phyloP scores from a whole-genome alignment of 2,113 vertebrate genomes.

The Mormyrus iriodes region DNA sequence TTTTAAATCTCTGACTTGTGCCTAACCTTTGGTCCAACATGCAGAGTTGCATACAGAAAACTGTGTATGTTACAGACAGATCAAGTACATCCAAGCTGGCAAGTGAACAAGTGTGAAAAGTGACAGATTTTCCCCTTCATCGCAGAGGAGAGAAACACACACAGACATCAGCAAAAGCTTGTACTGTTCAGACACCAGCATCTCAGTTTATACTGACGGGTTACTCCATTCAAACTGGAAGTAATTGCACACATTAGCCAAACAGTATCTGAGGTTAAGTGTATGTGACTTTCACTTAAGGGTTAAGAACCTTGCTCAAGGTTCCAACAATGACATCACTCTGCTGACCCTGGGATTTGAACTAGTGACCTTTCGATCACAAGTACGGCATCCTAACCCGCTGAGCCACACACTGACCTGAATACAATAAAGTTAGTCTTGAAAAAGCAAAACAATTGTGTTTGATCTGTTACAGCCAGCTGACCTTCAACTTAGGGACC shows the following conservation, averaged over 20 bases:
- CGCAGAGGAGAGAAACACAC: background rate
- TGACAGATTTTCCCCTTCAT: background rate
- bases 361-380: background rate
- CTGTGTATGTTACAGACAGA: background rate
- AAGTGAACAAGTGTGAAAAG: background rate
- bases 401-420: background rate
- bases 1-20: background rate
- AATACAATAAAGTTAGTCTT: background rate
- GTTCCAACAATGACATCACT: background rate
- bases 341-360: background rate
- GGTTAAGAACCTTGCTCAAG: background rate
- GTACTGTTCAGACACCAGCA: background rate
- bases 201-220: background rate
- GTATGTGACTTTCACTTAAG: background rate
- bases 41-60: background rate
- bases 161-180: background rate
- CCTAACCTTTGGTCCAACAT: background rate
- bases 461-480: background rate
- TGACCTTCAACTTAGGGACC: background rate
- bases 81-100: background rate
- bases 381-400: background rate
- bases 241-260: background rate
- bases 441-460: background rate
- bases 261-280: background rate
- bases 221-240: background rate